Base-by-base conservation (phyloP, 2,888 invertebrate species). In the Agapetus fuscipes region DNA sequence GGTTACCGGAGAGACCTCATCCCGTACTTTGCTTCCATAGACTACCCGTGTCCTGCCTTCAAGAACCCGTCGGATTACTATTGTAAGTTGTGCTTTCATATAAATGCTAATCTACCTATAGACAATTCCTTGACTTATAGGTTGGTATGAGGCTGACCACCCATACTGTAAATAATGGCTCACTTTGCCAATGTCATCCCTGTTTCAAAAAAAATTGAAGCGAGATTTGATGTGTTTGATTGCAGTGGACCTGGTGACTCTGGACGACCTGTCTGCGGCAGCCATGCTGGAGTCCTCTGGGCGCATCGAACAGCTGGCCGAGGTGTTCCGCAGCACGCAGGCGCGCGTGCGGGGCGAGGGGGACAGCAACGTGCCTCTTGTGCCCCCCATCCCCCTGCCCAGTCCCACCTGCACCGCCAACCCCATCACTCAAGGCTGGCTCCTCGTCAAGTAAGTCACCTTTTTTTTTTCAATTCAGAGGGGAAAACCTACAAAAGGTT, bases 1-100 rank as follows among this genome's bases (percentile, higher is more conserved):
- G 95, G 94, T 25, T 79, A 82, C 52, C 74, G 93, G 53, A 73
- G 85, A 53, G 88, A 91, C 59, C 83, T 95, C 83, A 77, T 93
- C 58, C 83, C 88, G 55, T 95, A 95, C 67, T 95, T 95, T 66
- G 86, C 84, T 37, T 78, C 81, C 34, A 66, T 76, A 48, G 93
- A 94, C 55, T 95, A 91, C 66, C 93, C 94, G 2, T 95, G 94
- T 61, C 95, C 95, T 10, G 86, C 91, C 1, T 94, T 87, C 61
- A 95, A 95, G 64, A 95, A 95, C 58, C 94, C 94, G 34, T 91
- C 93, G 1, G 95, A 95, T 67, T 95, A 95, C 60, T 95, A 95
- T 59, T 72, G 88, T 89, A 66, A 79, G 83, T 74, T n/a, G n/a
- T n/a, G 42, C 29, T 33, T 24, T 25, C 17, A 25, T 30, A 11